Evolutionary conservation across 2,888 invertebrate species (phyloP).

Genomic region (Seira sanloemensis): DNA sequence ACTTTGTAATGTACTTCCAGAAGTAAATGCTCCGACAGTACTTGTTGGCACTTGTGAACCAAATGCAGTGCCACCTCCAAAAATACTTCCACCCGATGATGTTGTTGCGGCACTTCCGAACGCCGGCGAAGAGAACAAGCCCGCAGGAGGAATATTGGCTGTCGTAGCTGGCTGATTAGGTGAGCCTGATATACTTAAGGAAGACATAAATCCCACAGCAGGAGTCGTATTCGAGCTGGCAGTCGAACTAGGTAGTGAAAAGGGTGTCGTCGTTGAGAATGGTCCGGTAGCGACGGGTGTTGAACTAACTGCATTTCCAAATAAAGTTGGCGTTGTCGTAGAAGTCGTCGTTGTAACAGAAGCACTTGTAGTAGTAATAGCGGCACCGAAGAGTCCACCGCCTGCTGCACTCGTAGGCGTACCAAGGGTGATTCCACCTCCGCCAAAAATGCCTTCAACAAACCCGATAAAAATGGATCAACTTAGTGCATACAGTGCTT

Average conservation of each 20-base stretch:
- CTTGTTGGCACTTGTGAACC: slow-evolving; percentile 12
- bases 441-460: slow-evolving; percentile 21
- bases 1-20: slow-evolving; percentile 33
- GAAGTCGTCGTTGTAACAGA: not conserved
- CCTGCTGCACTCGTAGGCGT: not conserved
- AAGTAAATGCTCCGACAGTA: slow-evolving; percentile 28
- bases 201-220: too few species aligned
- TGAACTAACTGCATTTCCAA: slow-evolving; percentile 47
- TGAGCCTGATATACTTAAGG: too few species aligned
- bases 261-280: too few species aligned
- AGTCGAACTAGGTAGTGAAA: too few species aligned
- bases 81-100: slow-evolving; percentile 24
- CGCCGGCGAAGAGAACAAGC: slow-evolving; percentile 20
- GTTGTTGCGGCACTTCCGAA: slow-evolving; percentile 15
- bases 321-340: slow-evolving; percentile 10
- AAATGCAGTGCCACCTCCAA: slow-evolving; percentile 44
- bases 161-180: slow-evolving; percentile 1
- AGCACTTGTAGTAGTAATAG: not conserved
- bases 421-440: not conserved
- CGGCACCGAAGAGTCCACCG: slow-evolving; percentile 3
- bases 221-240: too few species aligned
- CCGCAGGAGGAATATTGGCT: slow-evolving; percentile 20
- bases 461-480: too few species aligned
- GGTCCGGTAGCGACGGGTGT: too few species aligned
- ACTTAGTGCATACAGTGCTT: too few species aligned